Percentiles rank a stretch among this genome's conserved stretches.
phyloP scores from a whole-genome alignment of 2,113 vertebrate genomes.

The Rhinoptilus africanus region DNA sequence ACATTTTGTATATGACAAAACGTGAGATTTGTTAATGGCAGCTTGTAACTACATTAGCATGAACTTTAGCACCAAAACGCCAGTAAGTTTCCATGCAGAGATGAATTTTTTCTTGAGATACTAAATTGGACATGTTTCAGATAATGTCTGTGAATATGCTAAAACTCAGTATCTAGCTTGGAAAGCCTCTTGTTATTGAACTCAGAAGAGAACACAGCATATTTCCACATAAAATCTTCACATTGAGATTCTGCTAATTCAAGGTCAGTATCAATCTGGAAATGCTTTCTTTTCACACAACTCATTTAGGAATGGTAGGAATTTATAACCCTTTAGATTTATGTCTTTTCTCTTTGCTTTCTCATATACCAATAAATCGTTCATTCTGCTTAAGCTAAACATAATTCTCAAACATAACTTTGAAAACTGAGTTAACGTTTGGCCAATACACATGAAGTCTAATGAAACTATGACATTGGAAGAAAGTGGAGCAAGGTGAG shows the following conservation, averaged over 20 bases:
- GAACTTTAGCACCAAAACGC: background rate
- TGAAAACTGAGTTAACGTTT: background rate
- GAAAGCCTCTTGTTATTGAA: background rate
- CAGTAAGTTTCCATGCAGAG: background rate
- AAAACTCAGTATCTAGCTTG: background rate
- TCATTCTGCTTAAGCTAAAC: background rate
- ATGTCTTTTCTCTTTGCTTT: background rate
- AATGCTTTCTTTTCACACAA: background rate
- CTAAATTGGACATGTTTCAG: background rate
- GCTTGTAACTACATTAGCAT: rapidly evolving
- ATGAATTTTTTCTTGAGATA: background rate
- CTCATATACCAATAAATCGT: background rate
- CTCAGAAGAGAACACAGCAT: background rate
- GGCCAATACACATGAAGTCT: background rate
- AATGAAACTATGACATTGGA: background rate
- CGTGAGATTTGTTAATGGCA: background rate
- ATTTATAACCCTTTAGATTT: background rate
- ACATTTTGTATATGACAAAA: background rate
- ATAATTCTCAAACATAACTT: background rate
- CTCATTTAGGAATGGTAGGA: background rate
- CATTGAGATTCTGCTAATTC: background rate
- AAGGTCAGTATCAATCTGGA: background rate
- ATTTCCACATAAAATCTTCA: background rate
- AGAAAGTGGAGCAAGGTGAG: background rate
- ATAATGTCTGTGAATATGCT: background rate